Base-by-base conservation (phyloP, 2,888 invertebrate genomes). In the Apodemia mormo region DNA sequence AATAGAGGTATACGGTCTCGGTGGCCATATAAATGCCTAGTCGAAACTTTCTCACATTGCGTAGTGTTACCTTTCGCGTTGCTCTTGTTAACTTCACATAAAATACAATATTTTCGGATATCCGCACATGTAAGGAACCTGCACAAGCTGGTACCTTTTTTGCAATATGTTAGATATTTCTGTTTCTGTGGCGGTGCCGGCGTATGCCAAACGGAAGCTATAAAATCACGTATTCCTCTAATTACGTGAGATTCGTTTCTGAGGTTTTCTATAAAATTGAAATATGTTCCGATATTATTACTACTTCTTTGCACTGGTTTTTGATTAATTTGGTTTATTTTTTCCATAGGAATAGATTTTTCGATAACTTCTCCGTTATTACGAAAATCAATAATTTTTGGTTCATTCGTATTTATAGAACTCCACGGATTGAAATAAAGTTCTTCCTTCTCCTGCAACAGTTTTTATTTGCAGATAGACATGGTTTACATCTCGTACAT, bases 371-470 rank as follows among this genome's bases (percentile, higher is more conserved):
- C 73, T 14, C 89, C 90, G 30, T 82, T 77, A 12, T 73, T 40
- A 67, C 77, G 72, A 66, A 90, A 87, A 1, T 80, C 72, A 56
- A 92, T 76, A 67, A 90, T 76, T 79, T 82, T 83, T 45, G 81
- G 77, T 49, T 66, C 14, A 2, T 58, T 9, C 69, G 72, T 77
- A 30, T 77, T 76, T 49, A 82, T 79, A 14, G 66, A 74, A 33
- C 67, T 77, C 90, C 91, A 91, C 54, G 90, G 89, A 76, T 75
- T 86, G 2, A 85, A 67, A 78, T 81, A 87, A 40, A 78, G 70
- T 67, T 79, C 74, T 54, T 77, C 71, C 29, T 52, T 75, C 14
- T 76, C 76, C 83, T 86, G 78, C 71, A 79, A 68, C 30, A 56
- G 40, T 40, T 40, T 33, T 33, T 2, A 2, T 1, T 7, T 6